Conservation (phyloP, 2,888 invertebrate species). For the Andrena trimmerana region DNA sequence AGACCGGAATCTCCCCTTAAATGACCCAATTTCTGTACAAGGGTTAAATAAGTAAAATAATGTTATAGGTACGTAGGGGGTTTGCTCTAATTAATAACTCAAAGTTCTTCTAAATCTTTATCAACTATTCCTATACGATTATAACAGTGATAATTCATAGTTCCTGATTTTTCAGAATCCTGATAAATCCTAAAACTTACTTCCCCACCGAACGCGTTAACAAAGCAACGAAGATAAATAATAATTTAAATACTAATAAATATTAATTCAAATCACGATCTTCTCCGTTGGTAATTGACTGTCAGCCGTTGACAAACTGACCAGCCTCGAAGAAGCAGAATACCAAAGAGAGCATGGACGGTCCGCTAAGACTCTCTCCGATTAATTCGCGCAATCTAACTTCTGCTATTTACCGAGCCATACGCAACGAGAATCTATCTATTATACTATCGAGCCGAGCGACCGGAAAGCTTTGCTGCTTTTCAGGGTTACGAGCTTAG, state of each 20-base stretch:
- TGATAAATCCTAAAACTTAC: too few species aligned
- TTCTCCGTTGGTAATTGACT: neutral
- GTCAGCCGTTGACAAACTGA: neutral
- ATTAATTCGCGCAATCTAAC: slow-evolving; percentile 33
- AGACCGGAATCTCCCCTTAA: too few species aligned
- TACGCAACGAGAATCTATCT: neutral
- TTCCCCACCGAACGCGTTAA: too few species aligned
- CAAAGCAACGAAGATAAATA: too few species aligned
- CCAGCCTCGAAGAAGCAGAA: neutral
- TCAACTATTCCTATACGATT: too few species aligned
- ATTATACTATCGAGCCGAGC: neutral
- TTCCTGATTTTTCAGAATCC: too few species aligned
- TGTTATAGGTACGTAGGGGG: too few species aligned
- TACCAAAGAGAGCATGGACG: neutral
- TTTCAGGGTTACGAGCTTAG: slow-evolving; percentile 20
- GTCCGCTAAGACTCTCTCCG: neutral
- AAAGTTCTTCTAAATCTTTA: too few species aligned
- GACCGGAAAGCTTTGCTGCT: slow-evolving; percentile 25
- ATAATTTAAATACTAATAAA: neutral
- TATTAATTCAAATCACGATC: neutral
- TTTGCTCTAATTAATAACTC: too few species aligned
- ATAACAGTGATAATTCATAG: too few species aligned
- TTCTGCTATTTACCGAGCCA: slow-evolving; percentile 17
- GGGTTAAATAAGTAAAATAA: too few species aligned
- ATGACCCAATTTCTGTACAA: too few species aligned